phyloP scores from a whole-genome alignment of 1,140 invertebrate species.

The Drosophila truncata region DNA sequence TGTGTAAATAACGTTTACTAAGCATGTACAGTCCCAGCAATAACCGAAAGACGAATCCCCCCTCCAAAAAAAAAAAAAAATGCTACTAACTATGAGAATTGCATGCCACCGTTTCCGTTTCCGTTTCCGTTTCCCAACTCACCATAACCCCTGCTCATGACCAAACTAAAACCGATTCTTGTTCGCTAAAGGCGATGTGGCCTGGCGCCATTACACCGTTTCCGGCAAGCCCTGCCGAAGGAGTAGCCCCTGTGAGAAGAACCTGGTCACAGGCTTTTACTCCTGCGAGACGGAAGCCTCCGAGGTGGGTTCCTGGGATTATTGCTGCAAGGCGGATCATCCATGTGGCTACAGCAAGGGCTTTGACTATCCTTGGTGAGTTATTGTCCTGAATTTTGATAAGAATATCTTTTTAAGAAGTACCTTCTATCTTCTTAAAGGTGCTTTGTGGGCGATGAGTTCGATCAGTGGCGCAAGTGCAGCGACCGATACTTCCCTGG shows the following conservation, averaged over 20 bases:
- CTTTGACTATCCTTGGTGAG: constrained; percentile 91
- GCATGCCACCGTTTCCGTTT: constrained; percentile 29
- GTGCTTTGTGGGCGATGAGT: constrained; percentile 91
- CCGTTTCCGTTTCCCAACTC: constrained; percentile 12
- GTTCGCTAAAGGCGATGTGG: constrained; percentile 78
- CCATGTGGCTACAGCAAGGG: constrained; percentile 93
- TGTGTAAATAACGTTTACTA: constrained; percentile 64
- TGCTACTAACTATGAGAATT: constrained; percentile 60
- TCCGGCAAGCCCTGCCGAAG: constrained; percentile 91
- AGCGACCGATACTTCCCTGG: constrained; percentile 91
- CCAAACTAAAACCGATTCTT: constrained; percentile 51
- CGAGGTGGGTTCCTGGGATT: constrained; percentile 91
- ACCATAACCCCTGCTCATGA: not conserved
- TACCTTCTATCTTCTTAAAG: constrained; percentile 81
- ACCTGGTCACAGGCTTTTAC: constrained; percentile 91
- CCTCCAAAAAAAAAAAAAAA: constrained; percentile 6
- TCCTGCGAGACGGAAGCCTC: constrained; percentile 91
- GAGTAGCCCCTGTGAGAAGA: constrained; percentile 89
- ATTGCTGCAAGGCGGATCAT: constrained; percentile 92
- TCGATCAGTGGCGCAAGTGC: constrained; percentile 93
- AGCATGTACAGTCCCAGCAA: constrained; percentile 65
- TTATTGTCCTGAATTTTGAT: not conserved
- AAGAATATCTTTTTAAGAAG: not conserved
- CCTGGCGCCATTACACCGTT: constrained; percentile 91
- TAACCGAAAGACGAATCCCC: constrained; percentile 57